Evolutionary conservation across 2,113 vertebrate genomes (phyloP), one percentile per base, ranked within the genome.

Genomic region (Chascanopsetta lugubris): DNA sequence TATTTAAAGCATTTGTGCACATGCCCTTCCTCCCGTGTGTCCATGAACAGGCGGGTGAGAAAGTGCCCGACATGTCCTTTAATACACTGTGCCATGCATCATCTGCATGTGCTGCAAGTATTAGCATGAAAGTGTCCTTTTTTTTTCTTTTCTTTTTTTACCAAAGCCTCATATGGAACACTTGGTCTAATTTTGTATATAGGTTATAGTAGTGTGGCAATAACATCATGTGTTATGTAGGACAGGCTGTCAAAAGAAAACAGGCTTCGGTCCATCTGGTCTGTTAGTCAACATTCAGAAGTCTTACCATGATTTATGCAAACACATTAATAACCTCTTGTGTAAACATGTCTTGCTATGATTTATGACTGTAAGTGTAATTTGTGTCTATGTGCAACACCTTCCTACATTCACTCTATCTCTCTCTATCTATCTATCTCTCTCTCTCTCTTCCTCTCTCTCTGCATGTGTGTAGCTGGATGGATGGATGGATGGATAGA

Each of bases 1-100:
- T 89, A 88, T 90, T 90, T 87, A 75, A 91, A 89, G 89, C 64
- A 25, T 62, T 11, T 26, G 26, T 63, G 49, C 73, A 53, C 61
- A 26, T 61, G 49, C 40, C 46, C 20, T 38, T 67, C 50, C 30
- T 13, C 34, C 62, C 40, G 67, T 36, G 57, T 67, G 57, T 59
- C 8, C 29, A 66, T 54, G 68, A 66, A 70, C 38, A 62, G 42
- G 61, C 5, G 21, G 55, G 46, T 48, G 63, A 66, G 54, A 57
- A 76, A 58, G 69, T 17, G 13, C 22, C 36, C 21, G 30, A 40
- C 8, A 20, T 48, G 49, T 65, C 15, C 8, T 49, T 0, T 27
- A 22, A 59, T 18, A 53, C 8, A 47, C 42, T 9, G 15, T 17
- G 66, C 53, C 17, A 22, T 25, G 22, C 11, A 34, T 47, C 22